These are phyloP conservation scores for Remorina albescens DNA, from an alignment of 2,797 vertebrate genomes.

Conservation along the genomic window DNA sequence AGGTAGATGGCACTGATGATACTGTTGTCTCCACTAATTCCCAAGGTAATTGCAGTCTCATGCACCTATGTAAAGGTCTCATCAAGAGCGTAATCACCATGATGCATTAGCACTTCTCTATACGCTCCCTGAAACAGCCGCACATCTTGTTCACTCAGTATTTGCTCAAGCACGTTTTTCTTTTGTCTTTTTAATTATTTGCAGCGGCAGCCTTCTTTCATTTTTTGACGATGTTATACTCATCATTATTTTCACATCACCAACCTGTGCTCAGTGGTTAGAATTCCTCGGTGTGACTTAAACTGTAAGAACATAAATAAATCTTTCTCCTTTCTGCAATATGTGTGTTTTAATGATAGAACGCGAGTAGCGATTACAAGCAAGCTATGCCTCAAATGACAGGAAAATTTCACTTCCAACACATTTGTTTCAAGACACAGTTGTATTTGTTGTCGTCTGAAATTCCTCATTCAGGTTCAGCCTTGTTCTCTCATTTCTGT, in stretches of 20 bases:
- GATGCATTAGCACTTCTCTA: constrained; percentile 42
- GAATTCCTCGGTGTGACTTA: constrained; percentile 1
- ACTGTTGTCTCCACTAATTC: constrained; percentile 45
- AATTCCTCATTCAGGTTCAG: constrained; percentile 42
- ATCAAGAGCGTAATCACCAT: constrained; percentile 36
- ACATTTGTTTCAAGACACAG: constrained; percentile 3
- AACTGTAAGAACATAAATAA: constrained; percentile 5
- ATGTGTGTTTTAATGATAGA: not conserved
- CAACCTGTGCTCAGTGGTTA: not conserved
- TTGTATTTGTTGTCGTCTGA: constrained; percentile 26
- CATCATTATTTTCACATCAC: not conserved
- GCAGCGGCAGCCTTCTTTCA: not conserved
- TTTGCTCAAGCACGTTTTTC: not conserved
- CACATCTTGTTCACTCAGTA: not conserved
- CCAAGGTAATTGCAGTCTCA: constrained; percentile 57
- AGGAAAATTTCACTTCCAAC: not conserved
- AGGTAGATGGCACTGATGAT: constrained; percentile 43
- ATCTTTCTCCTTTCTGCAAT: constrained; percentile 22
- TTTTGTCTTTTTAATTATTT: not conserved
- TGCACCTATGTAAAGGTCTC: constrained; percentile 50
- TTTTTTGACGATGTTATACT: not conserved
- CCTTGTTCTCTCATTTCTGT: constrained; percentile 42
- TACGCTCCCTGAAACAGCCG: constrained; percentile 15
- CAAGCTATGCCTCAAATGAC: not conserved
- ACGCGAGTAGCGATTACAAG: constrained; percentile 1